Base-by-base conservation (phyloP, 1,140 invertebrate genomes). In the Mylabris phalerata region DNA sequence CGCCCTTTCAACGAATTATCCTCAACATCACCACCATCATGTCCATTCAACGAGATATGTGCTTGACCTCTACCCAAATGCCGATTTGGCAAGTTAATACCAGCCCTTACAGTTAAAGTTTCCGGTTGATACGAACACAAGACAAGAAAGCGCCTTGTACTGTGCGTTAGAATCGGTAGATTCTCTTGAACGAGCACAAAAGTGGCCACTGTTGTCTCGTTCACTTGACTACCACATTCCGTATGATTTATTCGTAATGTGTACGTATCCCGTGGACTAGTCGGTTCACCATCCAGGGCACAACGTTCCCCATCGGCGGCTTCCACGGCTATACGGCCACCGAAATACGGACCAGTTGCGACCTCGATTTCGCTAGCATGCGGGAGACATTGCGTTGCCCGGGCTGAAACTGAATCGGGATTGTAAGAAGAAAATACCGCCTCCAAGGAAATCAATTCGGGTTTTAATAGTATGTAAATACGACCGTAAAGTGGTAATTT, bases 161-260 rank as follows among this genome's bases (percentile, higher is more conserved):
- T 89, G 66, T 90, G 88, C 0, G 88, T 90, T 7, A 90, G 79
- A 59, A 91, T 89, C 1, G 86, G 85, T 38, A 87, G 72, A 71
- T 89, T 89, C 70, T 91, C 88, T 67, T 90, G 87, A 4, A 90
- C 88, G 4, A 89, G 80, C 13, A 90, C 86, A 67, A 87, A 89
- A 1, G 87, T 89, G 44, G 82, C 85, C 56, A 87, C 88, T 2
- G 83, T 86, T 1, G 79, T 83, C 54, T 84, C 85, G 49, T 88
- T 86, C 2, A 87, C 82, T 60, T 83, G 77, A 43, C 86, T 89
- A n/a, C 87, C 87, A 62, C 88, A 90, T 55, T 84, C 77, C 11
- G 82, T 78, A 65, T 90, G 88, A 67, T 85, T 80, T 48, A 91
- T 90, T 45, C 84, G 75, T 54, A 91, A 75, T 2, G 80, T 84